Conservation (phyloP, 2,113 vertebrate genomes). For the Condylura cristata region DNA sequence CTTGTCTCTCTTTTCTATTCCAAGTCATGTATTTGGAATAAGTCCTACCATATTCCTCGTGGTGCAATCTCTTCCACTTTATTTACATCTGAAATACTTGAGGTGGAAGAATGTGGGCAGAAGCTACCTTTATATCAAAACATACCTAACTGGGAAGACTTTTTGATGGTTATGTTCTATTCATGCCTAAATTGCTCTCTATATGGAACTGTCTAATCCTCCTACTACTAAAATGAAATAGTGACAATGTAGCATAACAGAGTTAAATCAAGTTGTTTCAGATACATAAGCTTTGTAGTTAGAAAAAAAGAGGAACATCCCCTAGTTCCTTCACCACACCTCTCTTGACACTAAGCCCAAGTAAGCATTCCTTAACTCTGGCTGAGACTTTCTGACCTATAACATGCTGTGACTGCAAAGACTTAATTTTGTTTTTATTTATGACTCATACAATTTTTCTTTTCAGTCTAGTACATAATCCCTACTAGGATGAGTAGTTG, state of each 20-base stretch:
- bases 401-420: not conserved
- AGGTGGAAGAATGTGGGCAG: not conserved
- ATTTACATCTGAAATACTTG: not conserved
- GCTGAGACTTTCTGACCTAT: not conserved
- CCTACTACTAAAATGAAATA: not conserved
- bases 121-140: not conserved
- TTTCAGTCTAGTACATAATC: not conserved
- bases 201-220: not conserved
- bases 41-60: not conserved
- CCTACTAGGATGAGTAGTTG: not conserved
- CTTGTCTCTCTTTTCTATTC: not conserved
- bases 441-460: not conserved
- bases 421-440: not conserved
- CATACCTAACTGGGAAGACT: not conserved
- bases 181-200: not conserved
- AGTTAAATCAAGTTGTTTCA: slow-evolving; percentile 1
- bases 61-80: not conserved
- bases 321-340: not conserved
- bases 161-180: not conserved
- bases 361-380: not conserved
- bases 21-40: not conserved
- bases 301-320: not conserved
- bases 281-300: not conserved
- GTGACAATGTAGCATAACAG: not conserved
- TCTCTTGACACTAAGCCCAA: not conserved